Percentiles rank a stretch among this genome's conserved stretches.
Evolutionary conservation across 2,888 invertebrate genomes (phyloP).

Genomic region (Pyrrhosoma nymphula): DNA sequence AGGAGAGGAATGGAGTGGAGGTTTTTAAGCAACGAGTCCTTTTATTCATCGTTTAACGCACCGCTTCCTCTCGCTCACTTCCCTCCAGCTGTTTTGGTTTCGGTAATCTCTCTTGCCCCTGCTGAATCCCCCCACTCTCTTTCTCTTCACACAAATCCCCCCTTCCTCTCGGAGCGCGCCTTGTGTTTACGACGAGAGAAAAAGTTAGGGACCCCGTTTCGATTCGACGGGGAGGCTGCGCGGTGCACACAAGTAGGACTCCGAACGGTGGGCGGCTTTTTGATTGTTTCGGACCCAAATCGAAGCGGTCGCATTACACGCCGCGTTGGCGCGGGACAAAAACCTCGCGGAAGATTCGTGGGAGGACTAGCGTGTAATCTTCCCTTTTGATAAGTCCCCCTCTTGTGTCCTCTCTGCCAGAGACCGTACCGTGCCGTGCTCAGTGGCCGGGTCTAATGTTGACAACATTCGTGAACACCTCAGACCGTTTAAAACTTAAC

Average conservation of each 20-base stretch:
- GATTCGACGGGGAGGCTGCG: background rate
- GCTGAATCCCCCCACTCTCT: background rate
- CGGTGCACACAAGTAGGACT: background rate
- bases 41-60: background rate
- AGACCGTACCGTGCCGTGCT: background rate
- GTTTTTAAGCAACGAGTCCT: background rate
- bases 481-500: no score
- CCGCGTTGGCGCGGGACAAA: background rate
- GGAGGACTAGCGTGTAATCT: background rate
- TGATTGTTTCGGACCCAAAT: background rate
- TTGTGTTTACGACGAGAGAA: background rate
- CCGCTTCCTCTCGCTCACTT: constrained; percentile 6
- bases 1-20: background rate
- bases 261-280: background rate
- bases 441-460: background rate
- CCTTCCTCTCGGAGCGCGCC: background rate
- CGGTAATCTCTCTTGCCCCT: constrained; percentile 1
- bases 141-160: no score
- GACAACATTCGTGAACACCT: no score
- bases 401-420: background rate
- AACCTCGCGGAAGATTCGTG: background rate
- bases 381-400: background rate
- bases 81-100: constrained; percentile 38
- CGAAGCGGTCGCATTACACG: background rate
- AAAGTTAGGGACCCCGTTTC: background rate